Evolutionary conservation across 2,113 vertebrate genomes (phyloP).

Genomic region (Potamarius usumacintae): DNA sequence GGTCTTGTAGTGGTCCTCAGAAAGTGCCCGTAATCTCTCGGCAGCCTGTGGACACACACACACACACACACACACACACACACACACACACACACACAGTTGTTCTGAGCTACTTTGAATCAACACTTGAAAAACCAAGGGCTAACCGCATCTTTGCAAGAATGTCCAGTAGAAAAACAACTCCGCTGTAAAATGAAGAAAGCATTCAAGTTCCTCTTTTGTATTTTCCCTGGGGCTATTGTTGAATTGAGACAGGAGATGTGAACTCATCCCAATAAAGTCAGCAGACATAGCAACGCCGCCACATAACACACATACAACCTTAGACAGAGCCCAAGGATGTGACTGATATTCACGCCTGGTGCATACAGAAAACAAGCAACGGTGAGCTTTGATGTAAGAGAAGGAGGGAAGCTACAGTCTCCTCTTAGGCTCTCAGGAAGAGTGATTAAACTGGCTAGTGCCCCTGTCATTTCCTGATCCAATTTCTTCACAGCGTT

Average conservation of each 20-base stretch:
- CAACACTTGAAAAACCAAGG: not conserved
- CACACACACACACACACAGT: not conserved
- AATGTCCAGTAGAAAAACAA: slow-evolving; percentile 21
- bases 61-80: not conserved
- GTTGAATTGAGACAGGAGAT: not conserved
- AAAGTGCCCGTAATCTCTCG: slow-evolving; percentile 46
- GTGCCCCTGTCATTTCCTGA: slow-evolving; percentile 44
- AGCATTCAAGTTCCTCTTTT: slow-evolving; percentile 23
- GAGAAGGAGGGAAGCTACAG: not conserved
- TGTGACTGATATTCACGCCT: slow-evolving; percentile 15
- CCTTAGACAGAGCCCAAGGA: not conserved
- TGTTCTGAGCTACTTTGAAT: not conserved
- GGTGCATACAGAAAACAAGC: slow-evolving; percentile 13
- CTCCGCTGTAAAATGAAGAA: not conserved
- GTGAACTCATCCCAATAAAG: slow-evolving; percentile 24
- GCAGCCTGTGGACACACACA: slow-evolving; percentile 52
- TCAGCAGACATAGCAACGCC: slow-evolving; percentile 6
- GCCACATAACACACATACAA: slow-evolving; percentile 30
- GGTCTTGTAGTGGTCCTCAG: slow-evolving; percentile 54
- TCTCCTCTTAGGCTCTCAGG: slow-evolving; percentile 15
- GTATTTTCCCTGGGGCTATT: not conserved
- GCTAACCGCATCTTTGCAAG: not conserved
- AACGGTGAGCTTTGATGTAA: slow-evolving; percentile 1
- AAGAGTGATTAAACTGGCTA: slow-evolving; percentile 46
- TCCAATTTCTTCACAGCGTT: slow-evolving; percentile 47